Evolutionary conservation across 2,797 vertebrate species (phyloP), one percentile per base, ranked within the genome.

Genomic region (Fringilla coelebs): DNA sequence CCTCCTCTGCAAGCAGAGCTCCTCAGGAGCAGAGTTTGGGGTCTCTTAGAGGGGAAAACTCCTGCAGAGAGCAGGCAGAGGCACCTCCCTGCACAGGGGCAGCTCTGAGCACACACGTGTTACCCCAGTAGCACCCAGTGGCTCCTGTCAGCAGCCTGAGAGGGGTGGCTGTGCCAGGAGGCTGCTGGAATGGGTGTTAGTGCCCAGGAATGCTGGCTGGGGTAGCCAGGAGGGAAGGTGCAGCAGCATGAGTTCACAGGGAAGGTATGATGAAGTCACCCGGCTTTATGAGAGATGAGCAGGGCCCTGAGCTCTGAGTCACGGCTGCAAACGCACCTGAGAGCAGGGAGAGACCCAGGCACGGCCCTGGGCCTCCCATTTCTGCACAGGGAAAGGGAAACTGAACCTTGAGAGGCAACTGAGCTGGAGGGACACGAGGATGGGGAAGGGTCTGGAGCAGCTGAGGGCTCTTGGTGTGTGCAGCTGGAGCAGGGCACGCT

Each of bases 191-290:
- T 62, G 61, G 2, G 87, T 8, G 20, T 38, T 60, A 17, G 88
- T 90, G 79, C 54, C 90, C 89, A 92, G 94, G 92, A 93, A 89
- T 93, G 85, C 92, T 67, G 92, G 63, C 88, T 92, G 93, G 19
- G 85, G 91, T 96, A 96, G 95, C 96, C 96, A 96, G 96, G 89
- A 96, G 96, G 94, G 63, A 96, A 92, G 96, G 96, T 17, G 94
- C 94, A 96, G 94, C 86, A 89, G 72, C 85, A 88, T 96, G 90
- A 95, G 87, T 85, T 95, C 94, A 96, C 91, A 28, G 52, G 72
- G 91, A 95, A 96, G 94, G 95, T 89, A 96, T 95, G 95, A 94
- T 96, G 86, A 96, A 93, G 94, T 96, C 93, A 96, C 87, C 15
- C 13, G 7, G 65, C 28, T 95, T 94, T 92, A 92, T 85, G 85